A percentile compares a stretch with the other conserved stretches of the same genome.
These are phyloP conservation scores for Leucophenga montana DNA, from an alignment of 2,888 invertebrate species.

Conservation along the genomic window DNA sequence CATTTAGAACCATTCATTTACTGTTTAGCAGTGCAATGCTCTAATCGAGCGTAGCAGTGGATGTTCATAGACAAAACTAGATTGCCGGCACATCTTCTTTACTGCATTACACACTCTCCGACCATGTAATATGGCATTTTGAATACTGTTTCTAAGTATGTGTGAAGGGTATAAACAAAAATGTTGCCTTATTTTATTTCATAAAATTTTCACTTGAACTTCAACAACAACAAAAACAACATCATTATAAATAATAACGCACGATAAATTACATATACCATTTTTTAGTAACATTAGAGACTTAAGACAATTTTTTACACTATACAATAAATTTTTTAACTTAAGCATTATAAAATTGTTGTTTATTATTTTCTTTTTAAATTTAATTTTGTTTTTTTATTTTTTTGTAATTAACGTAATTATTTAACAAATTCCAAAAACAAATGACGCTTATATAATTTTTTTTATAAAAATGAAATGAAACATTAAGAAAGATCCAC, in stretches of 20 bases:
- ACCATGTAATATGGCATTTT: no score
- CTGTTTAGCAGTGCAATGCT: no score
- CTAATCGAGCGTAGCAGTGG: no score
- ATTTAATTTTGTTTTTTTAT: conserved; percentile 14
- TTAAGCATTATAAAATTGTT: conserved; percentile 5
- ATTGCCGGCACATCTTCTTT: no score
- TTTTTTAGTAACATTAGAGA: conserved; percentile 22
- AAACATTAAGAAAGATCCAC: conserved; percentile 4
- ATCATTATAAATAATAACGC: background rate
- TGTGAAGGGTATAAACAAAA: no score
- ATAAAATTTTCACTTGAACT: no score
- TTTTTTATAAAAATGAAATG: conserved; percentile 19
- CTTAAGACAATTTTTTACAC: conserved; percentile 26
- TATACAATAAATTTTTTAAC: conserved; percentile 10
- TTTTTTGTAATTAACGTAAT: conserved; percentile 10
- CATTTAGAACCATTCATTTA: no score
- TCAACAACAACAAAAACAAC: conserved; percentile 18
- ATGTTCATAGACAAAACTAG: no score
- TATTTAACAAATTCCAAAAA: conserved; percentile 24
- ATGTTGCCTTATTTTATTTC: no score
- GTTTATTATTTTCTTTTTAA: conserved; percentile 17
- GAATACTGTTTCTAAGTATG: no score
- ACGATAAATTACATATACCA: conserved; percentile 17
- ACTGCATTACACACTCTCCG: no score
- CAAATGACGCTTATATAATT: conserved; percentile 32